Evolutionary conservation across 2,797 vertebrate genomes (phyloP), one percentile per base, ranked within the genome.

Genomic region (Bufotes viridis): DNA sequence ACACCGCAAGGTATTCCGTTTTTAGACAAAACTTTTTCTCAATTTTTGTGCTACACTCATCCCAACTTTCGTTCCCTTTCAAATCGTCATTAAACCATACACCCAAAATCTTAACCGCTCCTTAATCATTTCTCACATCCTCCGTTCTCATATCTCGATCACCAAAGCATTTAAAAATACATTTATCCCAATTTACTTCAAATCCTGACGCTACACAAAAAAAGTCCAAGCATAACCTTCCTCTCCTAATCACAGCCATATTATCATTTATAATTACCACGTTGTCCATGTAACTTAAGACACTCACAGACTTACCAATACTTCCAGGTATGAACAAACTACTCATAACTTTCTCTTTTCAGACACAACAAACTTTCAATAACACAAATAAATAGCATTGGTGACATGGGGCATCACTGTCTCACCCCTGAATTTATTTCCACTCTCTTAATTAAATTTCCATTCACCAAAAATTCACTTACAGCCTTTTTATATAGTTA

Each of bases 211-310:
- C n/a, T n/a, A n/a, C n/a, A n/a, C n/a, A n/a, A n/a, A n/a, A n/a
- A n/a, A n/a, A n/a, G n/a, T n/a, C n/a, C n/a, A n/a, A n/a, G n/a
- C n/a, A n/a, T n/a, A n/a, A n/a, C n/a, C n/a, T n/a, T 51, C 61
- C 49, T 7, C 82, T 57, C 0, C 7, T 3, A 7, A 84, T 20
- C 11, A 11, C 24, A 3, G 15, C 69, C 17, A 13, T 24, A 60
- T 29, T 58, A 0, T 8, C 51, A 26, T 24, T 26, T 1, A 86
- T 5, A 6, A 86, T n/a, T 3, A 26, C 61, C 0, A 86, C 7
- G 12, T 86, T 76, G 63, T 86, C 76, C 76, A 86, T 86, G 20
- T 86, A 86, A 0, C 15, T 24, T 3, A 74, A 1, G 2, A 74
- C 53, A 1, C 22, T 60, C 10, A 84, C n/a, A n/a, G 49, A 42